Evolutionary conservation across 1,140 invertebrate species (phyloP).

Genomic region (Meloidogyne chitwoodi): DNA sequence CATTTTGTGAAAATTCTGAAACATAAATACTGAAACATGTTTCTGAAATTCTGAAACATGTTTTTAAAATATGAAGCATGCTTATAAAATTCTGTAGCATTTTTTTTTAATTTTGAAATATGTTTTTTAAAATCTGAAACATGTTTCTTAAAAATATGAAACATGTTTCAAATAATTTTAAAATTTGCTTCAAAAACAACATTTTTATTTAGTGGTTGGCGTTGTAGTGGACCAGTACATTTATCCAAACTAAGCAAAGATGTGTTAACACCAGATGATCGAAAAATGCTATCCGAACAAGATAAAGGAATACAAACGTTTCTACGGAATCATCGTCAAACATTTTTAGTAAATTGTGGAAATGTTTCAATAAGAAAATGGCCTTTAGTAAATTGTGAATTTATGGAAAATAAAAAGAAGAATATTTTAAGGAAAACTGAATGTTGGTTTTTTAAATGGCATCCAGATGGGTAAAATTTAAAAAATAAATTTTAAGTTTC

Average conservation of each 20-base stretch:
- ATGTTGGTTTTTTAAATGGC: conserved; percentile 7
- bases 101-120: not conserved
- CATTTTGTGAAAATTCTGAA: no score
- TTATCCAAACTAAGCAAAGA: conserved; percentile 17
- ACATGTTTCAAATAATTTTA: not conserved
- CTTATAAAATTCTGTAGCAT: not conserved
- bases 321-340: conserved; percentile 28
- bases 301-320: conserved; percentile 33
- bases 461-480: conserved; percentile 10
- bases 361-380: conserved; percentile 22
- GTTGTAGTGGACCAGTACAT: conserved; percentile 4
- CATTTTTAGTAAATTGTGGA: conserved; percentile 13
- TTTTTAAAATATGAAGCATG: not conserved
- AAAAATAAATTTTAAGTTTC: not conserved
- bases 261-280: conserved; percentile 13
- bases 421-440: not conserved
- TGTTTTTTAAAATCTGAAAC: not conserved
- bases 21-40: not conserved
- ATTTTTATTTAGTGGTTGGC: not conserved
- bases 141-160: not conserved
- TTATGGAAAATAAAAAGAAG: not conserved
- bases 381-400: conserved; percentile 1
- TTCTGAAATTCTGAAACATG: not conserved
- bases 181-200: not conserved
- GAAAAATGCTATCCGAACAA: conserved; percentile 24